Evolutionary conservation across 2,888 invertebrate species (phyloP).

Genomic region (Pollenia labialis): DNA sequence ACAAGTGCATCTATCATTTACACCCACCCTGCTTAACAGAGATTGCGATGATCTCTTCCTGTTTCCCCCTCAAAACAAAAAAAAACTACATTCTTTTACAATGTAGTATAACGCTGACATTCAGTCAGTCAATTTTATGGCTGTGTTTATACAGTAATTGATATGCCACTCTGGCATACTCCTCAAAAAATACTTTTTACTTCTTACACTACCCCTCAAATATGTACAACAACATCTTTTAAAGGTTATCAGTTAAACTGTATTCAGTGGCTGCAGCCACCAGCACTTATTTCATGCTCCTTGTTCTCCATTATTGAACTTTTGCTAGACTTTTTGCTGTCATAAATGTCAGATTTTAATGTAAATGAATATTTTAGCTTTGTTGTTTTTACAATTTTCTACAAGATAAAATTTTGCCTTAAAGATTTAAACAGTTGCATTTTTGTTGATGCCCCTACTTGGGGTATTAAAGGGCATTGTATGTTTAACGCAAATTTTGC

Average conservation of each 20-base stretch:
- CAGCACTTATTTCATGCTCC: conserved; percentile 19
- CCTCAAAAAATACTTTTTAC: conserved; percentile 61
- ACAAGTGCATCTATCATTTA: conserved; percentile 59
- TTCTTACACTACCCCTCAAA: conserved; percentile 36
- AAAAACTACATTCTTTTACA: neutral
- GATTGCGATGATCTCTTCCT: neutral
- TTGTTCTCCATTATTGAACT: conserved; percentile 30
- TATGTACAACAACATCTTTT: neutral
- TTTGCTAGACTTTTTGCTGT: conserved; percentile 60
- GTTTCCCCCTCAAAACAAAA: conserved; percentile 5
- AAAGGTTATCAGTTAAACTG: neutral
- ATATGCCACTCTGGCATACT: conserved; percentile 79
- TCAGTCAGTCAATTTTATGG: conserved; percentile 59
- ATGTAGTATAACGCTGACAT: conserved; percentile 41
- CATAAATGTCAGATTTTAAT: conserved; percentile 70
- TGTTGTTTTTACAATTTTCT: conserved; percentile 16
- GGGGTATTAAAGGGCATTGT: neutral
- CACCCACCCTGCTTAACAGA: conserved; percentile 17
- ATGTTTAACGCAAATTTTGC: neutral
- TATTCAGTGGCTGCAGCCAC: conserved; percentile 9
- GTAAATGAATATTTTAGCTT: conserved; percentile 43
- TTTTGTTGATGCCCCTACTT: conserved; percentile 29
- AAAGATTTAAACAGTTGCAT: conserved; percentile 62
- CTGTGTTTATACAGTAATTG: conserved; percentile 82
- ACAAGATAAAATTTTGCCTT: conserved; percentile 29